A percentile compares a stretch with the other conserved stretches of the same genome.
Evolutionary conservation across 2,797 vertebrate species (phyloP).

Genomic region (Australoheros facetus): DNA sequence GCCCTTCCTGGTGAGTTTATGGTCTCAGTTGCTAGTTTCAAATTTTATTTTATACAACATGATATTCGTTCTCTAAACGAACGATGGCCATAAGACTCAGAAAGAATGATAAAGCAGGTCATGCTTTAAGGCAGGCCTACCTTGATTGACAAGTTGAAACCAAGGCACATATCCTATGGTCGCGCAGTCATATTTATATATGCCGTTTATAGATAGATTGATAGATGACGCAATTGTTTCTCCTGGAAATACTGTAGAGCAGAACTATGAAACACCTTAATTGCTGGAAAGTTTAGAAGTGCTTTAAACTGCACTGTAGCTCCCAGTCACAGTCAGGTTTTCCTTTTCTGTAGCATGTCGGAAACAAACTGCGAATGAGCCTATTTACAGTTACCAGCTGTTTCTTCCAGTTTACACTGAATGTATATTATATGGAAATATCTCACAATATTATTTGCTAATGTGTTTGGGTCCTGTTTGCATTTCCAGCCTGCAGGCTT

Average conservation of each 20-base stretch:
- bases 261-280: neutral
- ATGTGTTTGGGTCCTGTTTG: constrained; percentile 12
- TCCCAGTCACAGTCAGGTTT: neutral
- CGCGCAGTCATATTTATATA: too few species aligned
- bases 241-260: neutral
- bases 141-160: too few species aligned
- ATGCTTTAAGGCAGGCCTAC: too few species aligned
- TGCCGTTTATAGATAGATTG: too few species aligned
- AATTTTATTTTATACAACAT: neutral
- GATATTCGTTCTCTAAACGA: neutral
- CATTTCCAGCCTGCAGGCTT: constrained; percentile 19
- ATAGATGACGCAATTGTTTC: neutral
- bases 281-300: neutral
- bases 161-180: too few species aligned
- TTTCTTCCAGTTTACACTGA: constrained; percentile 8
- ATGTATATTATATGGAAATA: constrained; percentile 35
- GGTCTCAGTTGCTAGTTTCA: neutral
- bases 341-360: neutral
- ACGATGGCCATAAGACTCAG: neutral
- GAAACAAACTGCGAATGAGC: constrained; percentile 1
- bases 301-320: neutral
- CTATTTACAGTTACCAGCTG: neutral
- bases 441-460: constrained; percentile 1
- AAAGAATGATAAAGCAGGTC: neutral
- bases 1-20: neutral